Evolutionary conservation across 1,140 invertebrate species (phyloP).

Genomic region (Papilio machaon): DNA sequence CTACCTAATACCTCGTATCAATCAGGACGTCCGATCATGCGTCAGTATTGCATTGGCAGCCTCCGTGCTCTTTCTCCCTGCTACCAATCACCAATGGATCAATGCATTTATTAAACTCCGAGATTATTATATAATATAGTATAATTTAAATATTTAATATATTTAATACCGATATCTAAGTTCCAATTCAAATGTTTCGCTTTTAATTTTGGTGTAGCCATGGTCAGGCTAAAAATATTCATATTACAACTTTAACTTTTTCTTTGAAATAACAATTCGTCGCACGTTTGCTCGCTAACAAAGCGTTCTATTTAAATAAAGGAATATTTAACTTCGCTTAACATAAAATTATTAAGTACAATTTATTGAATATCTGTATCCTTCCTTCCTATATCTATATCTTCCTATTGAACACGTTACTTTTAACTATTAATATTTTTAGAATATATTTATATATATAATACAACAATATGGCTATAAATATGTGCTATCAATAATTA

Average conservation of each 20-base stretch:
- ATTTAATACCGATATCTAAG: too few relatives aligned
- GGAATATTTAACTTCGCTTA: not conserved
- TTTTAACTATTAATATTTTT: too few relatives aligned
- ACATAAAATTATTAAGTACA: not conserved
- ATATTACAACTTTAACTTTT: not conserved
- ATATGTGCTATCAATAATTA: too few relatives aligned
- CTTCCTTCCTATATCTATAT: not conserved
- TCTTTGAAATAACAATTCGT: slow-evolving; percentile 2
- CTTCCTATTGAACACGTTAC: too few relatives aligned
- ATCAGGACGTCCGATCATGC: slow-evolving; percentile 8
- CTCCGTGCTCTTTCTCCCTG: not conserved
- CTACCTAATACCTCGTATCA: not conserved
- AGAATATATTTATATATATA: too few relatives aligned
- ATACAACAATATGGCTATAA: too few relatives aligned
- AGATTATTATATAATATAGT: not conserved
- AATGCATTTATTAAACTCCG: not conserved
- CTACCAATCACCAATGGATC: not conserved
- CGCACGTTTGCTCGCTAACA: slow-evolving; percentile 10
- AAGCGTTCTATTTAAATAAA: slow-evolving; percentile 6
- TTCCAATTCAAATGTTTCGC: too few relatives aligned
- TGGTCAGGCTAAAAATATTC: not conserved
- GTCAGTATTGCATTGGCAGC: not conserved
- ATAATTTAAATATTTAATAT: not conserved
- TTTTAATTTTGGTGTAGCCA: too few relatives aligned
- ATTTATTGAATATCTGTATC: not conserved